Evolutionary conservation across 2,797 vertebrate genomes (phyloP), one percentile per base, ranked within the genome.

Genomic region (Sebastes melanostomus): DNA sequence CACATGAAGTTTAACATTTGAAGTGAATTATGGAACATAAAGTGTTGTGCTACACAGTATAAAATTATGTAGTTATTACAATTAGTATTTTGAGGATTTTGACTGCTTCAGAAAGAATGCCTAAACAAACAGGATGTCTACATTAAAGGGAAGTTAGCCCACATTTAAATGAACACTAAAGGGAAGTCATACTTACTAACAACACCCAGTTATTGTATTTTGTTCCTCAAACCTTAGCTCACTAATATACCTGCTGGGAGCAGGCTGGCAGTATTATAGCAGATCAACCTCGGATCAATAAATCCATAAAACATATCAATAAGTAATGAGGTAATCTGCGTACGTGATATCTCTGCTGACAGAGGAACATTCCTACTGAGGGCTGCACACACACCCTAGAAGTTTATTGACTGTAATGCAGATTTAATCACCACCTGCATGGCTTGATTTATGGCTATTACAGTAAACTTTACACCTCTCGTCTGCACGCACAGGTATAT

Each of bases 331-430:
- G 4, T 24, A 65, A 38, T 65, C n/a, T 52, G n/a, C 3, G 46
- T 38, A 25, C 2, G 2, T 54, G 36, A 36, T 77, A 58, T 36
- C 24, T 8, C 16, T 60, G 61, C 60, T 78, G 74, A 76, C 38
- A 61, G 20, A 29, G 20, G 22, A 25, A n/a, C 29, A 55, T n/a
- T 69, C 10, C 20, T 11, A 6, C 32, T 30, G 16, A 72, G 12
- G 13, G 25, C 60, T 50, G 32, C 5, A 65, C 66, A 65, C 66
- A 13, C 18, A 8, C 50, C 74, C 24, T 2, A 10, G 42, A 29
- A 4, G 25, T 79, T 82, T 82, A 86, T 60, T 59, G 67, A 60
- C 52, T 52, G 20, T 83, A 86, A 85, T 85, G 60, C 55, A 61
- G 42, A 78, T 66, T 42, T 78, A 88, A 86, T 86, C 67, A 60